Base-by-base conservation (phyloP, 2,888 invertebrate species). In the Caenorhabditis sulstoni region DNA sequence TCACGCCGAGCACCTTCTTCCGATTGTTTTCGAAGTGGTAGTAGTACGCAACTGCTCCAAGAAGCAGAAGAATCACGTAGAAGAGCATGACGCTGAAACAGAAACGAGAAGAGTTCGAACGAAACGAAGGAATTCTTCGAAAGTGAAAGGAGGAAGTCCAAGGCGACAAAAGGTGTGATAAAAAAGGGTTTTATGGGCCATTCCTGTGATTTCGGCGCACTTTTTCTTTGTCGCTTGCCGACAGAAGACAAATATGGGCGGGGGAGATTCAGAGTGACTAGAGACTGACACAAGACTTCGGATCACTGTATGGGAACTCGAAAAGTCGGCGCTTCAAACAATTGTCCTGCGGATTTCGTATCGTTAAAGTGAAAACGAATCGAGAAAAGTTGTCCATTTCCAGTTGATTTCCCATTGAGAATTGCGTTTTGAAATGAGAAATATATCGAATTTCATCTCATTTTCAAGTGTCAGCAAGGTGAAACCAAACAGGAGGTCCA, bases 51-150 rank as follows among this genome's bases (percentile, higher is more conserved):
- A 58, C 58, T 11, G 39, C 70, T 53, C 65, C 77, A 5, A 64
- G n/a, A 20, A 77, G 53, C 23, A 59, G 41, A 35, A 77, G 52
- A 9, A 66, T 47, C 22, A 77, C 44, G 47, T 66, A 66, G 49
- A 77, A 59, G 55, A 77, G 55, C 70, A 77, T 77, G 22, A n/a
- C 35, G 68, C 67, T 67, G 61, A n/a, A 67, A 67, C n/a, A n/a
- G n/a, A n/a, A n/a, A n/a, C n/a, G n/a, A n/a, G n/a, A n/a, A n/a
- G n/a, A n/a, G n/a, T n/a, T n/a, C n/a, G n/a, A n/a, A n/a, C n/a
- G n/a, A n/a, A n/a, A n/a, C n/a, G 50, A 41, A 4, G n/a, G 18
- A 53, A 22, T 50, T 39, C 8, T 14, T 50, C 23, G 29, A 53
- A 47, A 11, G 35, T 18, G 18, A 47, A 53, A 58, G 45, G 49